phyloP scores from a whole-genome alignment of 2,888 invertebrate genomes.

The Marronus borbonicus region DNA sequence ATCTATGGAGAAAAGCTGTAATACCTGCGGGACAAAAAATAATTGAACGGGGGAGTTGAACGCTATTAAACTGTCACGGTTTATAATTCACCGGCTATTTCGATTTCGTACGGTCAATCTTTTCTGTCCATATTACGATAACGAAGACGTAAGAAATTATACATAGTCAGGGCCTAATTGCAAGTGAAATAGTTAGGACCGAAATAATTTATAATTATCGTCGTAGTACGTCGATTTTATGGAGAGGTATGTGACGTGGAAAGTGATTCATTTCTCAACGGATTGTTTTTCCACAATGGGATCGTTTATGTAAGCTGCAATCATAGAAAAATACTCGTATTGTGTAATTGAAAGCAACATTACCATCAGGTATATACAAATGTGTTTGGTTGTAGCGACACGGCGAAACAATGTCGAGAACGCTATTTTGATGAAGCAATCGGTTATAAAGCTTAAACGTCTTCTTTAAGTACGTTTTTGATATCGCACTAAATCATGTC shows the following conservation, averaged over 20 bases:
- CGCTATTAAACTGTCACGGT: slow-evolving; percentile 40
- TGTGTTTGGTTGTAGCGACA: too few relatives aligned
- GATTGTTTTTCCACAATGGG: slow-evolving; percentile 21
- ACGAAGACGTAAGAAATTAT: not conserved
- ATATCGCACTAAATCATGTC: too few relatives aligned
- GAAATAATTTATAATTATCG: slow-evolving; percentile 42
- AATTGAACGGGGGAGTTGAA: slow-evolving; percentile 40
- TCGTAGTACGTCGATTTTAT: slow-evolving; percentile 29
- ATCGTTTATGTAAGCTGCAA: not conserved
- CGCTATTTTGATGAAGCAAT: too few relatives aligned
- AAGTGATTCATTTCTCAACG: slow-evolving; percentile 10
- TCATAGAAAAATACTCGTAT: too few relatives aligned
- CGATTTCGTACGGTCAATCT: slow-evolving; percentile 25
- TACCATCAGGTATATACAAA: too few relatives aligned
- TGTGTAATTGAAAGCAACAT: too few relatives aligned
- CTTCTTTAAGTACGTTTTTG: too few relatives aligned
- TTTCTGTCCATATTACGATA: not conserved
- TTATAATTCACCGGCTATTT: slow-evolving; percentile 39
- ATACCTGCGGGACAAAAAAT: slow-evolving; percentile 39
- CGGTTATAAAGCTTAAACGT: too few relatives aligned
- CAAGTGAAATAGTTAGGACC: slow-evolving; percentile 27
- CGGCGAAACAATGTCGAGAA: too few relatives aligned
- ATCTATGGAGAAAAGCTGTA: not conserved
- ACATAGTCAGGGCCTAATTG: slow-evolving; percentile 14
- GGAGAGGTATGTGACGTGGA: slow-evolving; percentile 12